Evolutionary conservation across 2,797 vertebrate species (phyloP).

Genomic region (Gadopsis marmoratus): DNA sequence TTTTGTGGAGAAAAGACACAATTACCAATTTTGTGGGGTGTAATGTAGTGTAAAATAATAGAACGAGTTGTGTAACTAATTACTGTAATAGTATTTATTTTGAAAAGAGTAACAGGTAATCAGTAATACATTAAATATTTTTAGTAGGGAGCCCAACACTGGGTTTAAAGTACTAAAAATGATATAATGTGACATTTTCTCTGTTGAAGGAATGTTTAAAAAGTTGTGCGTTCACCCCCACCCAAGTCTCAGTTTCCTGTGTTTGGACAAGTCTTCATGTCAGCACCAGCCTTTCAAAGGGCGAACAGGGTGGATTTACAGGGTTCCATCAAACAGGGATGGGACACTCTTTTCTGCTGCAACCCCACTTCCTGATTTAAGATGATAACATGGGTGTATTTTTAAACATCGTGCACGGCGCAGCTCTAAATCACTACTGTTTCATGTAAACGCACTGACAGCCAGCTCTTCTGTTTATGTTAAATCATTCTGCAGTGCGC

Average conservation of each 20-base stretch:
- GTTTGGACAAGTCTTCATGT: conserved; percentile 46
- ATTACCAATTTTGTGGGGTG: too few relatives aligned
- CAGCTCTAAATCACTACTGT: conserved; percentile 35
- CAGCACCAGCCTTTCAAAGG: conserved; percentile 19
- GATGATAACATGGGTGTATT: conserved; percentile 21
- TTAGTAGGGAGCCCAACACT: too few relatives aligned
- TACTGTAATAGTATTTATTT: too few relatives aligned
- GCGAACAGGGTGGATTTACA: conserved; percentile 32
- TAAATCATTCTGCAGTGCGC: conserved; percentile 13
- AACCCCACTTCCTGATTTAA: conserved; percentile 22
- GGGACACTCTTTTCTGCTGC: neutral
- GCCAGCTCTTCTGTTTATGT: conserved; percentile 1
- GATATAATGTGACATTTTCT: conserved; percentile 6
- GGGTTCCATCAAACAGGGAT: neutral
- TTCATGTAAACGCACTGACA: conserved; percentile 13
- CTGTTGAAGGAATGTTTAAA: neutral
- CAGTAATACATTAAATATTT: too few relatives aligned
- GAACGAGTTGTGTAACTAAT: too few relatives aligned
- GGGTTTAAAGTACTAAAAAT: neutral
- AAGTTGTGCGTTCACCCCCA: neutral
- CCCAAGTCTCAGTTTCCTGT: conserved; percentile 32
- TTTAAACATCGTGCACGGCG: neutral
- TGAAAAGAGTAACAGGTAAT: too few relatives aligned
- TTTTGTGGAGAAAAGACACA: too few relatives aligned
- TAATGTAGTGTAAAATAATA: too few relatives aligned